phyloP scores from a whole-genome alignment of 1,140 invertebrate genomes.

The Gryllus bimaculatus region DNA sequence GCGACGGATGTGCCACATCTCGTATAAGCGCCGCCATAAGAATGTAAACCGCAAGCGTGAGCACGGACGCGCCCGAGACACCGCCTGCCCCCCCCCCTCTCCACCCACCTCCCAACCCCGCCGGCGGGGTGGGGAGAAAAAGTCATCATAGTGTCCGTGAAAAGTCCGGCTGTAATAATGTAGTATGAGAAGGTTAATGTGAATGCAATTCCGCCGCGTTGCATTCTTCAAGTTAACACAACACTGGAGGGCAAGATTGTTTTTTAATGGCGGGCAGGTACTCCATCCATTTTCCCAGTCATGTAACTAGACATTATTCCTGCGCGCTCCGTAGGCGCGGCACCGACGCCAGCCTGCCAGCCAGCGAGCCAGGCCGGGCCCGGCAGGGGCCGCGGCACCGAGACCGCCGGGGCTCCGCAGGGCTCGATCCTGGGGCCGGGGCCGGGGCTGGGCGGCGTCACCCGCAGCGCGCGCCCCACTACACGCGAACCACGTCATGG shows the following conservation, averaged over 20 bases:
- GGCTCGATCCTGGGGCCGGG: too few relatives aligned
- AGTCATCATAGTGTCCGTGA: neutral
- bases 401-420: too few relatives aligned
- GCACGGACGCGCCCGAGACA: too few relatives aligned
- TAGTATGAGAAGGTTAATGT: neutral
- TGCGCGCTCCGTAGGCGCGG: neutral
- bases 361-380: too few relatives aligned
- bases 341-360: too few relatives aligned
- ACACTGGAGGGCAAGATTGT: neutral
- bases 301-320: neutral
- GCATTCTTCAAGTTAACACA: constrained; percentile 4
- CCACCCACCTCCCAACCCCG: neutral
- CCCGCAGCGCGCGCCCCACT: too few relatives aligned
- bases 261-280: neutral
- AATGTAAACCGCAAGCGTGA: neutral
- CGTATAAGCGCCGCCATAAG: neutral
- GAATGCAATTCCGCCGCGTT: neutral
- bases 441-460: too few relatives aligned
- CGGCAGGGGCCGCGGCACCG: too few relatives aligned
- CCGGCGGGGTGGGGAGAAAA: neutral
- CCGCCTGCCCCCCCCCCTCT: neutral
- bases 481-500: too few relatives aligned
- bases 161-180: neutral
- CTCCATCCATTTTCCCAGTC: neutral
- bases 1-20: neutral